phyloP scores from a whole-genome alignment of 2,888 invertebrate species.

The Cephus pulcher region DNA sequence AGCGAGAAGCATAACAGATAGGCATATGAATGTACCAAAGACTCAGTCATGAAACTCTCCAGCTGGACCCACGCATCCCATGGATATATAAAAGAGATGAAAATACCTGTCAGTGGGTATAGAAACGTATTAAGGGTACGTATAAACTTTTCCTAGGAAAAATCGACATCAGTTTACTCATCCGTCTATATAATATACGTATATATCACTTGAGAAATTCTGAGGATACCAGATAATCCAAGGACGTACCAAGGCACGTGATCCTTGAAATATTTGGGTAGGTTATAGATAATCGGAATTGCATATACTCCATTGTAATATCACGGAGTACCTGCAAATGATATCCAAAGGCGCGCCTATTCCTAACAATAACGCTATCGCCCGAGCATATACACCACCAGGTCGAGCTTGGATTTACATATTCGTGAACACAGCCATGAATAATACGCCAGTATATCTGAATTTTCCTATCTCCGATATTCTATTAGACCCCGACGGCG shows the following conservation, averaged over 20 bases:
- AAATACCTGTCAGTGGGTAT: background rate
- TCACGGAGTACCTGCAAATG: slow-evolving; percentile 13
- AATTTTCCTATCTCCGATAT: slow-evolving; percentile 37
- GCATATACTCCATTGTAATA: background rate
- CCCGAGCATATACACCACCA: slow-evolving; percentile 13
- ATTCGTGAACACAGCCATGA: slow-evolving; percentile 29
- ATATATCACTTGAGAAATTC: background rate
- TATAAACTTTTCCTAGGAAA: background rate
- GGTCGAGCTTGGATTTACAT: slow-evolving; percentile 28
- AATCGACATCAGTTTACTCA: background rate
- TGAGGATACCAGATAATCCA: background rate
- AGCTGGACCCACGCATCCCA: too few relatives aligned
- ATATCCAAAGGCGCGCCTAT: slow-evolving; percentile 20
- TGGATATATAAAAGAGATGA: background rate
- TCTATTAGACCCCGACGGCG: slow-evolving; percentile 35
- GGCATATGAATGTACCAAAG: background rate
- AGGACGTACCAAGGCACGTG: background rate
- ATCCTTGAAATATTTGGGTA: background rate
- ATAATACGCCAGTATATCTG: slow-evolving; percentile 27
- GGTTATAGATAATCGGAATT: background rate
- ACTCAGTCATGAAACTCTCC: background rate
- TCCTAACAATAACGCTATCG: slow-evolving; percentile 22
- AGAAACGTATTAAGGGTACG: background rate
- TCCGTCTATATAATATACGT: background rate
- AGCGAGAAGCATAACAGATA: slow-evolving; percentile 36